phyloP scores from a whole-genome alignment of 2,888 invertebrate genomes.

The Boloria euphrosyne region DNA sequence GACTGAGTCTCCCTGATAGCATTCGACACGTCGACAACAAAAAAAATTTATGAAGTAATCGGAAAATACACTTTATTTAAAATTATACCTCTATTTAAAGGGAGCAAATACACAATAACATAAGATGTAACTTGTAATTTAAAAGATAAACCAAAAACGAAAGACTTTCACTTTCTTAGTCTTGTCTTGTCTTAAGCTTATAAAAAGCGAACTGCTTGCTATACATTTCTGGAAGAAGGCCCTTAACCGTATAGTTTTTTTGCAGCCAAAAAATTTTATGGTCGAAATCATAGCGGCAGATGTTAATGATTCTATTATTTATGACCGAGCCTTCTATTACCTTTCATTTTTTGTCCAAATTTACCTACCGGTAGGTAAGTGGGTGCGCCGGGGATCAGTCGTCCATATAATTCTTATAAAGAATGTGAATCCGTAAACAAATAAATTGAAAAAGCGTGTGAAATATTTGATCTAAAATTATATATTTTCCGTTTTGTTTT shows the following conservation, averaged over 20 bases:
- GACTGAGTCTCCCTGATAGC: no score
- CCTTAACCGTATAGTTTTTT: conserved; percentile 53
- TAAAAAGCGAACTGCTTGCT: no score
- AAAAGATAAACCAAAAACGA: no score
- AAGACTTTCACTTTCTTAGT: no score
- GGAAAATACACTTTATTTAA: no score
- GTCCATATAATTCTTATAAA: conserved; percentile 55
- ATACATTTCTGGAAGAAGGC: conserved; percentile 4
- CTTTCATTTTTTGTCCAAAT: conserved; percentile 46
- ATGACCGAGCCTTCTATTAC: conserved; percentile 67
- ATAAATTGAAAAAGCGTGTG: neutral
- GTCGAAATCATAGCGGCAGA: conserved; percentile 74
- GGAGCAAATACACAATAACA: neutral
- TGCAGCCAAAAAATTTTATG: conserved; percentile 64
- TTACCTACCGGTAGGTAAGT: conserved; percentile 45
- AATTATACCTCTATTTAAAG: neutral
- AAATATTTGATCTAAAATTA: neutral
- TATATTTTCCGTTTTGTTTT: neutral
- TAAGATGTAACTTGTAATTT: no score
- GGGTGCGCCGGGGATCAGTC: conserved; percentile 47
- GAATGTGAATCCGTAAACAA: conserved; percentile 35
- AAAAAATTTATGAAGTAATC: no score
- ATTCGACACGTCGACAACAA: no score
- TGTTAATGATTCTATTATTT: conserved; percentile 82
- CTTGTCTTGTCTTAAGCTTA: no score